These are phyloP conservation scores for Megamerina dolium DNA, from an alignment of 2,888 invertebrate species.

Conservation along the genomic window DNA sequence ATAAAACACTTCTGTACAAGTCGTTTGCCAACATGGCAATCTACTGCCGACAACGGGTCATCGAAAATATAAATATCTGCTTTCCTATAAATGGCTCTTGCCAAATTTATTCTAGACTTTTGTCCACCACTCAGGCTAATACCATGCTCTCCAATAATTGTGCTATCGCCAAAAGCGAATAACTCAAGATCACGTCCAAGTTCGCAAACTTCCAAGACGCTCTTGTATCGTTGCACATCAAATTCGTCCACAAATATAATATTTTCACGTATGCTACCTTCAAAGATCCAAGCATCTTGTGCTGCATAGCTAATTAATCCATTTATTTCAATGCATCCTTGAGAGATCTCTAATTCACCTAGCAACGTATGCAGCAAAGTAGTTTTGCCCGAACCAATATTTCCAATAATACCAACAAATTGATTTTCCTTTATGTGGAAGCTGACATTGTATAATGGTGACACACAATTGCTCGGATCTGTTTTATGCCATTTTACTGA, in stretches of 20 bases:
- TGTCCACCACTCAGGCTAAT: constrained; percentile 69
- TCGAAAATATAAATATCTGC: constrained; percentile 72
- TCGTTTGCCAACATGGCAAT: constrained; percentile 67
- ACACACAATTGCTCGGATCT: constrained; percentile 23
- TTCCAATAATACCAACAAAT: constrained; percentile 58
- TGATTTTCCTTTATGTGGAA: constrained; percentile 38
- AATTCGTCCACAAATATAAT: constrained; percentile 75
- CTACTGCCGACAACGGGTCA: constrained; percentile 73
- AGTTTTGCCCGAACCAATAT: constrained; percentile 71
- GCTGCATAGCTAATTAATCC: constrained; percentile 70
- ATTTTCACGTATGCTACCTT: constrained; percentile 79
- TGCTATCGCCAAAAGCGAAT: constrained; percentile 53
- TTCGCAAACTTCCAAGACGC: constrained; percentile 56
- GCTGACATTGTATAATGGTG: constrained; percentile 48
- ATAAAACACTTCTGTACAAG: constrained; percentile 66
- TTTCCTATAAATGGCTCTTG: constrained; percentile 66
- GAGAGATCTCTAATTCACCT: constrained; percentile 60
- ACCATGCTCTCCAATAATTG: constrained; percentile 61
- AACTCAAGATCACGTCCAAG: constrained; percentile 59
- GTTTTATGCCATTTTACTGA: constrained; percentile 54
- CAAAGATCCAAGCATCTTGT: constrained; percentile 79
- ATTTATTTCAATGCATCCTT: constrained; percentile 56
- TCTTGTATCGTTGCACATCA: constrained; percentile 53
- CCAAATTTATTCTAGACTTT: constrained; percentile 68
- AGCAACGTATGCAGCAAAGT: constrained; percentile 67